These are phyloP conservation scores for Stenodema calcarata DNA, from an alignment of 2,888 invertebrate species.

Conservation along the genomic window DNA sequence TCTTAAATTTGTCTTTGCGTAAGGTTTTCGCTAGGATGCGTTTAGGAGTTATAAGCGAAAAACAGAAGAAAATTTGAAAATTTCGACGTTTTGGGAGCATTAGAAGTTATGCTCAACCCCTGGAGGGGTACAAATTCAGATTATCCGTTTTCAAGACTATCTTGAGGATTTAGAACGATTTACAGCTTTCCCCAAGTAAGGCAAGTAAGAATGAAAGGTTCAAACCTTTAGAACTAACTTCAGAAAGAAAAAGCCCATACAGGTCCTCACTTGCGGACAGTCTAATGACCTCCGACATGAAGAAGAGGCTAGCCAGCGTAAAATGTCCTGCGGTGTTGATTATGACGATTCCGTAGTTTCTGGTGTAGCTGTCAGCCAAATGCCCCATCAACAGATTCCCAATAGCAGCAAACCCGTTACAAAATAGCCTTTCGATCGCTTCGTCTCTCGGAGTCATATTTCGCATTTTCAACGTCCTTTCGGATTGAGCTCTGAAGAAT, in stretches of 20 bases:
- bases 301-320: background rate
- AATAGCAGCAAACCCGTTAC: background rate
- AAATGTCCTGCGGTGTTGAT: background rate
- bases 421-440: background rate
- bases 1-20: no score
- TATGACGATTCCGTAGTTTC: background rate
- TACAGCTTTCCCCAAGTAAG: no score
- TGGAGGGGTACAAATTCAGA: no score
- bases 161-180: no score
- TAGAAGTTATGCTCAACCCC: no score
- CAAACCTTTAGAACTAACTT: background rate
- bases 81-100: no score
- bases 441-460: background rate
- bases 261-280: background rate
- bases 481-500: background rate
- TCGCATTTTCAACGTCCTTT: background rate
- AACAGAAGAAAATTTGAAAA: no score
- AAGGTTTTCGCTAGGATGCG: no score
- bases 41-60: no score
- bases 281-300: background rate
- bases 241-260: background rate
- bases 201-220: background rate
- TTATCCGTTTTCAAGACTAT: no score
- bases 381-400: background rate
- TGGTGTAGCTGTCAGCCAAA: background rate